These are phyloP conservation scores for Tolmerus cingulatus DNA, from an alignment of 2,888 invertebrate genomes.

Conservation along the genomic window DNA sequence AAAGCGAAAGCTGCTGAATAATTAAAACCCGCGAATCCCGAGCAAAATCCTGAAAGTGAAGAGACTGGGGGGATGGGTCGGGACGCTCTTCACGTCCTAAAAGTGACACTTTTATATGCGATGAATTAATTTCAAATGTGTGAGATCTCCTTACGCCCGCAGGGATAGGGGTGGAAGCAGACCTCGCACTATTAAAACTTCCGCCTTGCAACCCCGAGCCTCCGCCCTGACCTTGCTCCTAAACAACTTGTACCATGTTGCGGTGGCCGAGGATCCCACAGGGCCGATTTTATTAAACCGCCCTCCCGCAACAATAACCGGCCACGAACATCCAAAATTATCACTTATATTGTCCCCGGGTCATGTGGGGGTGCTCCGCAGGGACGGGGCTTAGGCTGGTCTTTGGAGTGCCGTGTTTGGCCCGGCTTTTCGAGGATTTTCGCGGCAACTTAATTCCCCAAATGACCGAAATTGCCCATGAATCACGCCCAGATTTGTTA, in stretches of 20 bases:
- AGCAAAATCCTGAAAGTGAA: background rate
- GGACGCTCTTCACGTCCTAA: background rate
- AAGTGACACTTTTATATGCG: background rate
- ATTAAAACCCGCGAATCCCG: background rate
- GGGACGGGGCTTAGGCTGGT: background rate
- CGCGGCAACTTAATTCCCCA: background rate
- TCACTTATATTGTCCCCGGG: background rate
- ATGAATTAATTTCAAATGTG: slow-evolving; percentile 1
- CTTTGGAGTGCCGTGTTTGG: background rate
- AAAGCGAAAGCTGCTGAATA: background rate
- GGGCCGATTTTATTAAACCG: slow-evolving; percentile 3
- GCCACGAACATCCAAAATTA: background rate
- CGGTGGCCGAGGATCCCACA: background rate
- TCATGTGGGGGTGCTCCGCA: background rate
- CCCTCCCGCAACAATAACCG: background rate
- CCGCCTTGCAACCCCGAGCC: background rate
- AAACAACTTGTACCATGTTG: background rate
- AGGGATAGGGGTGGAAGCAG: background rate
- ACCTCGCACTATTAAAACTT: background rate
- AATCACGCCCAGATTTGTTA: slow-evolving; percentile 9
- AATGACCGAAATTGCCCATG: slow-evolving; percentile 6
- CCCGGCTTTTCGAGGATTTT: background rate
- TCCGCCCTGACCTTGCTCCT: background rate
- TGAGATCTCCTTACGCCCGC: background rate
- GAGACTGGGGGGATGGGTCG: background rate